These are phyloP conservation scores for Cyanoramphus novaezelandiae DNA, from an alignment of 2,113 vertebrate genomes.

Conservation along the genomic window DNA sequence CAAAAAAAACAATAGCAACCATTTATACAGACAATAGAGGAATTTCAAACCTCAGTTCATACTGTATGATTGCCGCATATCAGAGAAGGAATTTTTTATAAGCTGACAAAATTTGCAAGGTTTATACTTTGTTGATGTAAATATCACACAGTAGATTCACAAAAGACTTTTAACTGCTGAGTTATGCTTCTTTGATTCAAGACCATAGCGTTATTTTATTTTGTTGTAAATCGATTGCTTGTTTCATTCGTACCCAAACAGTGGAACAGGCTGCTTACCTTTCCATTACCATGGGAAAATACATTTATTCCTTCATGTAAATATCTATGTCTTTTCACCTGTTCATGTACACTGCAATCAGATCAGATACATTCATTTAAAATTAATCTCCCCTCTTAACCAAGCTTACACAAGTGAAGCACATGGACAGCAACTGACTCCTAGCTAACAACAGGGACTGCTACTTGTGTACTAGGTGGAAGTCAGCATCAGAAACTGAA, in stretches of 20 bases:
- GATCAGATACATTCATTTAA: neutral
- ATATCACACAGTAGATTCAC: neutral
- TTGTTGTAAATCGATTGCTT: neutral
- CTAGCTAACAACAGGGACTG: neutral
- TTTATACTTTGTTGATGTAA: neutral
- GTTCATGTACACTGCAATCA: neutral
- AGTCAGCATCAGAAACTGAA: neutral
- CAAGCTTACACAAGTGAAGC: neutral
- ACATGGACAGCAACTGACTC: neutral
- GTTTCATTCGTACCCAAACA: neutral
- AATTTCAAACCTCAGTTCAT: neutral
- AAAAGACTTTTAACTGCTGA: neutral
- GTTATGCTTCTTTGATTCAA: neutral
- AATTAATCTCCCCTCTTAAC: neutral
- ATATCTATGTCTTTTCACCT: neutral
- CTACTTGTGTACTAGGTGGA: neutral
- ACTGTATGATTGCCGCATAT: neutral
- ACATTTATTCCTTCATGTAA: neutral
- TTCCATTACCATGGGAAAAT: neutral
- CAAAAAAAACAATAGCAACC: neutral
- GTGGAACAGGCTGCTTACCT: neutral
- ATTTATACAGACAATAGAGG: neutral
- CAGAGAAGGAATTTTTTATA: neutral
- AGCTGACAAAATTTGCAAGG: neutral
- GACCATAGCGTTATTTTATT: neutral